Conservation (phyloP, 2,113 vertebrate genomes). For the Indicator indicator region DNA sequence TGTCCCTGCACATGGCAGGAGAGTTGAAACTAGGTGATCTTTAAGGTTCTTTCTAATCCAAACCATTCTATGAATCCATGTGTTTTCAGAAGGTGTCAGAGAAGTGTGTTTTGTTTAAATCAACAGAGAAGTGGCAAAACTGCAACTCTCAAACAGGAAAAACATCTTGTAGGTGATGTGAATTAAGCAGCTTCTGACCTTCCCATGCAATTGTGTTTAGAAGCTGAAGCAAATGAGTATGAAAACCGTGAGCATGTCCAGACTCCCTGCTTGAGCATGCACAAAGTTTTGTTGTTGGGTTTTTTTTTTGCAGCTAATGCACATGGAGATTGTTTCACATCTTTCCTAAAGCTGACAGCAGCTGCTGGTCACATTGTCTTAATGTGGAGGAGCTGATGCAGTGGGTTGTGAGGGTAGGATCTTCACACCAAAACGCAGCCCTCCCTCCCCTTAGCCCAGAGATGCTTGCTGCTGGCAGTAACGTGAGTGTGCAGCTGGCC, state of each 20-base stretch:
- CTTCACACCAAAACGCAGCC: background rate
- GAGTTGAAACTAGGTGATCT: no score
- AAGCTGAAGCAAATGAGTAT: background rate
- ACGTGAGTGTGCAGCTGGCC: background rate
- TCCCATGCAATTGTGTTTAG: fast-evolving
- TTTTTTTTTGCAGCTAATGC: background rate
- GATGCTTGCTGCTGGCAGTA: background rate
- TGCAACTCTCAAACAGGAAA: background rate
- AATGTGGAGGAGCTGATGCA: background rate
- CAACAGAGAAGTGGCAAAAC: background rate
- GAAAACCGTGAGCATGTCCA: background rate
- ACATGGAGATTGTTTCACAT: background rate
- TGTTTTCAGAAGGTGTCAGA: background rate
- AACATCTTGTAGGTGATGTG: fast-evolving
- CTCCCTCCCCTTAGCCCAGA: background rate
- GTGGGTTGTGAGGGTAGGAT: background rate
- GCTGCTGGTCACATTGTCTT: background rate
- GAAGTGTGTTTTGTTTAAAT: background rate
- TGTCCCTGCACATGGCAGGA: no score
- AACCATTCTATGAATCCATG: no score
- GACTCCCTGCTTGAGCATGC: background rate
- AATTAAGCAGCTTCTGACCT: background rate
- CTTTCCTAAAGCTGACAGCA: background rate
- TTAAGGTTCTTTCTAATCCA: no score
- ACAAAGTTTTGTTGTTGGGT: background rate